Evolutionary conservation across 1,140 invertebrate species (phyloP).

Genomic region (Drosophila ambigua): DNA sequence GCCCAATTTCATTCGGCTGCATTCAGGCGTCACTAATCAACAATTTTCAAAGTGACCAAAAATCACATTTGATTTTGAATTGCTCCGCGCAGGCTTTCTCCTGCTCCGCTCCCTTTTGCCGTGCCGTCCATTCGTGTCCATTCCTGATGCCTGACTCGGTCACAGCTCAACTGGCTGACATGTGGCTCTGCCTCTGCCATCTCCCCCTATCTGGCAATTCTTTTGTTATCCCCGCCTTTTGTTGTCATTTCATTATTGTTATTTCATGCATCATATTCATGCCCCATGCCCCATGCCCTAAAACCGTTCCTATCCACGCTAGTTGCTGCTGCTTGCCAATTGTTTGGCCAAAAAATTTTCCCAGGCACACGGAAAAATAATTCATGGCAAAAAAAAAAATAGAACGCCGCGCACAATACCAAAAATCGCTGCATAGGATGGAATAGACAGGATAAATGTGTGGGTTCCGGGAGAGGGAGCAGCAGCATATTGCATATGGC

Average conservation of each 20-base stretch:
- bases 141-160: slow-evolving; percentile 22
- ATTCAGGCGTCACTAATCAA: slow-evolving; percentile 76
- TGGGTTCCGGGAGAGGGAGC: background rate
- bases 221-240: slow-evolving; percentile 78
- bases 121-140: background rate
- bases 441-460: background rate
- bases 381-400: slow-evolving; percentile 61
- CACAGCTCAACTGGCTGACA: slow-evolving; percentile 53
- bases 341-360: slow-evolving; percentile 72
- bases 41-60: slow-evolving; percentile 81
- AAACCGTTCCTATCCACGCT: slow-evolving; percentile 2
- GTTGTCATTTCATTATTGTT: slow-evolving; percentile 82
- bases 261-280: slow-evolving; percentile 80
- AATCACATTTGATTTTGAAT: slow-evolving; percentile 76
- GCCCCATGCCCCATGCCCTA: slow-evolving; percentile 1
- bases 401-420: background rate
- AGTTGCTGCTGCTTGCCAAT: slow-evolving; percentile 55
- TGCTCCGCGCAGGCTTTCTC: background rate
- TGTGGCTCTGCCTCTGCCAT: slow-evolving; percentile 21
- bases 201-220: slow-evolving; percentile 39
- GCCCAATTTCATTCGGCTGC: slow-evolving; percentile 53
- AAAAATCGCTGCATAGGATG: no score
- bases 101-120: no score
- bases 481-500: slow-evolving; percentile 42
- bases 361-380: slow-evolving; percentile 70